Base-by-base conservation (phyloP, 1,140 invertebrate genomes). In the Megathymus violae region DNA sequence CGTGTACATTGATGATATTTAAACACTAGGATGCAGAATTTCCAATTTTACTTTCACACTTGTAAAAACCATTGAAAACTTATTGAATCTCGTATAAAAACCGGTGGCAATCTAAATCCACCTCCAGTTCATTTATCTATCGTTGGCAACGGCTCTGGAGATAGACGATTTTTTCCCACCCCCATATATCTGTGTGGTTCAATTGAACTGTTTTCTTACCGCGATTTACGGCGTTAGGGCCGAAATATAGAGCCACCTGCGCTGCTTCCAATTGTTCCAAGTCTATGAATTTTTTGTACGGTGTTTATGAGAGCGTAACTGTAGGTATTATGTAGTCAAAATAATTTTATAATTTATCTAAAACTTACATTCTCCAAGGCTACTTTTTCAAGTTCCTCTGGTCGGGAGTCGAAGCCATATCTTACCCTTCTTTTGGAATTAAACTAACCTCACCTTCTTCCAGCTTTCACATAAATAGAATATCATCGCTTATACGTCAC, bases 191-290 rank as follows among this genome's bases (percentile, higher is more conserved):
- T 67, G 34, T 46, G 63, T 59, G 62, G 64, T 63, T 68, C 71
- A 67, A 74, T 74, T 58, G 67, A 67, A 64, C 71, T 74, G 71
- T 74, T 73, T 73, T 74, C 71, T 70, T 74, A 50, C 64, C 5
- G 15, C 51, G 64, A 74, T 74, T 74, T 74, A 74, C 70, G 14
- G 67, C 34, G 71, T 67, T 69, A 54, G 63, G 41, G 62, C 59
- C 50, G 60, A 72, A 69, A 72, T 72, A 69, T 73, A 50, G 48
- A 41, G 64, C 38, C 71, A 74, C 64, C 64, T 74, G 66, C 38
- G 62, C 11, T 13, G 16, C 13, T n/a, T 41, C 38, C 51, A 54
- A 54, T 43, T 43, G 38, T 41, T 54, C 22, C 41, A 4, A 27
- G 51, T 43, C 36, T 43, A 27, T 54, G 19, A 19, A 43, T 51